Conservation (phyloP, 2,113 vertebrate genomes). For the Sebastes schlegelii region DNA sequence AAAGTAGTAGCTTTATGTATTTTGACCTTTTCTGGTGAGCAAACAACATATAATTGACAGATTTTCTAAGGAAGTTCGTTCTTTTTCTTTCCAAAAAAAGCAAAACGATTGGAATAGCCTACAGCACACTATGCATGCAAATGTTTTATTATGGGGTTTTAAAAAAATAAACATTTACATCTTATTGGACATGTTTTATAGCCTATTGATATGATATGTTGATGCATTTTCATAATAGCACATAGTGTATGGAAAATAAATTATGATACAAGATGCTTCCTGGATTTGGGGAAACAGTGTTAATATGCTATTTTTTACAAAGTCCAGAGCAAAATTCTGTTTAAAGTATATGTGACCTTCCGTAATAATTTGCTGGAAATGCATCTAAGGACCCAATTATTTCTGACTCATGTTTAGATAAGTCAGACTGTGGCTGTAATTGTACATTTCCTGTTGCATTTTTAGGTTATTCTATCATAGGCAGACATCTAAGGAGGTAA, state of each 20-base stretch:
- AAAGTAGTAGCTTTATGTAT: fast-evolving
- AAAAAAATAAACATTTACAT: too few relatives aligned
- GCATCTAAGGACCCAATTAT: conserved; percentile 27
- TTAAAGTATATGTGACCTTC: background rate
- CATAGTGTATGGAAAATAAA: too few relatives aligned
- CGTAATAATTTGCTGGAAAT: conserved; percentile 15
- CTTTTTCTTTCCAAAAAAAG: background rate
- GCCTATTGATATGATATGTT: too few relatives aligned
- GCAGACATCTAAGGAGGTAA: conserved; percentile 34
- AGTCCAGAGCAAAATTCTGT: too few relatives aligned
- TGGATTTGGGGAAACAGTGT: too few relatives aligned
- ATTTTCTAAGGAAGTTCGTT: background rate
- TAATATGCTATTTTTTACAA: too few relatives aligned
- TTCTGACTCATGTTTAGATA: conserved; percentile 60
- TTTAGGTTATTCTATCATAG: conserved; percentile 22
- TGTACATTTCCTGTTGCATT: conserved; percentile 36
- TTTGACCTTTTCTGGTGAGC: background rate
- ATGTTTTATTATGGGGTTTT: too few relatives aligned
- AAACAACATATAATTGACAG: background rate
- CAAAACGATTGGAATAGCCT: too few relatives aligned
- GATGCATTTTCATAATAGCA: too few relatives aligned
- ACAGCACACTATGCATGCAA: too few relatives aligned
- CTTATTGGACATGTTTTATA: background rate
- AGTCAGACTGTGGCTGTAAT: conserved; percentile 14
- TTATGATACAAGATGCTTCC: too few relatives aligned